A percentile compares a stretch with the other conserved stretches of the same genome.
phyloP scores from a whole-genome alignment of 2,113 vertebrate genomes.

The Myocastor coypus region DNA sequence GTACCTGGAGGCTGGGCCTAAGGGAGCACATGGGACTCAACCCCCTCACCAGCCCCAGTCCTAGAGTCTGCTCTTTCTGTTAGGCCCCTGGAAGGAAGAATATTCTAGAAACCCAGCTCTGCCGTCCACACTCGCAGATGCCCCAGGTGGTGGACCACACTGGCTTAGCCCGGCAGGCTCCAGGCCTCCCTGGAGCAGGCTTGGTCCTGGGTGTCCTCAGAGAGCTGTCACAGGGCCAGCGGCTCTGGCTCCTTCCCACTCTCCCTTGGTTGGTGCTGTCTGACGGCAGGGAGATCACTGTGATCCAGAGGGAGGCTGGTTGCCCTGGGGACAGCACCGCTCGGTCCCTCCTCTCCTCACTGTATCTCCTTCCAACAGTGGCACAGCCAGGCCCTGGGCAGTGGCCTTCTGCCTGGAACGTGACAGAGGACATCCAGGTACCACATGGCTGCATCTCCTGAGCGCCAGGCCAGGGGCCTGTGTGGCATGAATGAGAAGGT shows the following conservation, averaged over 20 bases:
- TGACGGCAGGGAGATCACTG: no score
- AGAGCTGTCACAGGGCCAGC: not conserved
- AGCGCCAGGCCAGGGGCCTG: accelerated
- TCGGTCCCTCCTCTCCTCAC: not conserved
- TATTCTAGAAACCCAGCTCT: not conserved
- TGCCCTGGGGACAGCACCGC: not conserved
- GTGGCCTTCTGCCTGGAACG: not conserved
- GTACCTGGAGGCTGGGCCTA: accelerated
- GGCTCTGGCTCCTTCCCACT: not conserved
- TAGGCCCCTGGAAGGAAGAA: accelerated
- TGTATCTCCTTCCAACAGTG: accelerated
- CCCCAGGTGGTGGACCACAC: not conserved
- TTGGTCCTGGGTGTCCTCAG: not conserved
- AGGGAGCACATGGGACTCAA: accelerated
- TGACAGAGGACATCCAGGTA: accelerated
- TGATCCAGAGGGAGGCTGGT: not conserved
- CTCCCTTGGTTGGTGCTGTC: not conserved
- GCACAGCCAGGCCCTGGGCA: accelerated
- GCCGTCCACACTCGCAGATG: no score
- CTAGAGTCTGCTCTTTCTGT: not conserved
- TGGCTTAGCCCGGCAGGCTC: not conserved
- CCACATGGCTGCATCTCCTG: accelerated
- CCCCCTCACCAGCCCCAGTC: not conserved
- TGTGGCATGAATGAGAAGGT: accelerated
- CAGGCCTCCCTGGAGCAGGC: not conserved